Evolutionary conservation across 2,113 vertebrate species (phyloP).

Genomic region (Nymphicus hollandicus): DNA sequence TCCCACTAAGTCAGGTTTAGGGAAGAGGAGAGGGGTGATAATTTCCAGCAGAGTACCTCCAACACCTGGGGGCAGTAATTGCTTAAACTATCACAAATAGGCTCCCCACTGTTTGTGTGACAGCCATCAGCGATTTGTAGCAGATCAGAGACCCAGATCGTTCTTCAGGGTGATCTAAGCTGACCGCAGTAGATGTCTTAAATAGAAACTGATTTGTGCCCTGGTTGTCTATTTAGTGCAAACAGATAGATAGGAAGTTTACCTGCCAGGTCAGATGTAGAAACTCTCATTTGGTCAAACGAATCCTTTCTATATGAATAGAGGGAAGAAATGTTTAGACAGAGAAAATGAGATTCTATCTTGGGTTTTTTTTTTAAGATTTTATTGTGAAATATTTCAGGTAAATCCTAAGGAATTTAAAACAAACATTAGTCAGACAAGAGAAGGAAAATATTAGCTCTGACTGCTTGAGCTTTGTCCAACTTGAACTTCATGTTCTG

Average conservation of each 20-base stretch:
- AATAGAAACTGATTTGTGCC: not conserved
- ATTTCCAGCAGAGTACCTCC: not conserved
- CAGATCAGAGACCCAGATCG: not conserved
- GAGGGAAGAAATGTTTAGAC: not conserved
- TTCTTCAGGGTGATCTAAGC: not conserved
- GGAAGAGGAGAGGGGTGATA: not conserved
- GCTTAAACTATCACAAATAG: not conserved
- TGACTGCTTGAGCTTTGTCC: not conserved
- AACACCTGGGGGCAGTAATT: constrained; percentile 26
- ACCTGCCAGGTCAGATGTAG: not conserved
- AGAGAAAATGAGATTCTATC: not conserved
- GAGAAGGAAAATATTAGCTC: not conserved
- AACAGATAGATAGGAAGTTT: not conserved
- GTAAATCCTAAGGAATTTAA: not conserved
- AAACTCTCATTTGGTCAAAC: not conserved
- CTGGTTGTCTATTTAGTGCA: not conserved
- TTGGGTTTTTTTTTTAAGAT: not conserved
- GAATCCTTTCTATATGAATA: not conserved
- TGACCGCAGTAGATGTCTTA: not conserved
- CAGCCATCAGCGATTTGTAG: not conserved
- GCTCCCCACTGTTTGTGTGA: not conserved
- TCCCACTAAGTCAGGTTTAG: not conserved
- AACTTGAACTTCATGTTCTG: not conserved
- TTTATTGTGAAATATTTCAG: not conserved
- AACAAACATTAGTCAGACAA: not conserved